These are phyloP conservation scores for Rhynchonema sp. DNA, from an alignment of 2,888 invertebrate genomes.

Conservation along the genomic window DNA sequence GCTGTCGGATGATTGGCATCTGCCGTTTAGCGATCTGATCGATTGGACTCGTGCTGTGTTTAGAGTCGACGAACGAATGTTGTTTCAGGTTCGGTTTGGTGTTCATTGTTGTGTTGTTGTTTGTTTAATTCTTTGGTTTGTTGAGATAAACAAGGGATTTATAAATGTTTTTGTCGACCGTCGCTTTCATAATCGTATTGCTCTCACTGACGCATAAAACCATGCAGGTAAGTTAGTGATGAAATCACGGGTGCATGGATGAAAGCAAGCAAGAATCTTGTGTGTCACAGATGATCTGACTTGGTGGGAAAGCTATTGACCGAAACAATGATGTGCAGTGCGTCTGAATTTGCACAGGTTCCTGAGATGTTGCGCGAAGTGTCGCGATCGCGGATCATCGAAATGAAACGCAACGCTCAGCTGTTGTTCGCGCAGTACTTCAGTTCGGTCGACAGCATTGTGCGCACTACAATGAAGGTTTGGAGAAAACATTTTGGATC, in stretches of 20 bases:
- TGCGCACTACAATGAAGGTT: slow-evolving; percentile 55
- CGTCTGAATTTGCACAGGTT: slow-evolving; percentile 22
- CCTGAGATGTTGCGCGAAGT: slow-evolving; percentile 79
- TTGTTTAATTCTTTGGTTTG: background rate
- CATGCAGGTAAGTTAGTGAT: no score
- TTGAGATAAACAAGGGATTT: background rate
- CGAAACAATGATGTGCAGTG: no score
- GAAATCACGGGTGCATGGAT: background rate
- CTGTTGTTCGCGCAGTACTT: slow-evolving; percentile 88
- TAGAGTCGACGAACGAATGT: slow-evolving; percentile 65
- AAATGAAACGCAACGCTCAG: slow-evolving; percentile 77
- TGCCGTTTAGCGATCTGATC: slow-evolving; percentile 86
- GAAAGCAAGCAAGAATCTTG: background rate
- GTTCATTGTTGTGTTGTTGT: background rate
- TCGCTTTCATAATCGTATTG: no score
- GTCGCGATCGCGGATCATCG: slow-evolving; percentile 56
- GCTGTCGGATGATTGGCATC: slow-evolving; percentile 82
- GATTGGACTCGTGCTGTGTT: slow-evolving; percentile 89
- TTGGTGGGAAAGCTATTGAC: no score
- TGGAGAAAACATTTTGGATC: background rate
- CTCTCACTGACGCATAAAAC: no score
- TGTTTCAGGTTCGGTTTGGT: slow-evolving; percentile 50
- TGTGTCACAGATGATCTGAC: no score
- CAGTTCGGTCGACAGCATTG: slow-evolving; percentile 87
- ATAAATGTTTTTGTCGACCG: background rate